A percentile compares a stretch with the other conserved stretches of the same genome.
These are phyloP conservation scores for Diphyllodes magnificus DNA, from an alignment of 2,113 vertebrate species.

Conservation along the genomic window DNA sequence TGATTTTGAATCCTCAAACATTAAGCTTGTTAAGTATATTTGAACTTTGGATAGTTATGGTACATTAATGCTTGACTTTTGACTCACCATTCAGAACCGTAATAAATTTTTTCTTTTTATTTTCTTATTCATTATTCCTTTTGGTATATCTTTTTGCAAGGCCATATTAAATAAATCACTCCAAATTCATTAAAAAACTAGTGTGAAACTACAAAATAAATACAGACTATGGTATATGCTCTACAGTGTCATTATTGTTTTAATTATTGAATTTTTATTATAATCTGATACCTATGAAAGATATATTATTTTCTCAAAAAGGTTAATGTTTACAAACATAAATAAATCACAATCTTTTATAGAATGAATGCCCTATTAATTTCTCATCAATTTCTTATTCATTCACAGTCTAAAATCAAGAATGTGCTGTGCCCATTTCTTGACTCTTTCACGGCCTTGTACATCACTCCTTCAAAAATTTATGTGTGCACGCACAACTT, in stretches of 20 bases:
- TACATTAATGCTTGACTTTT: background rate
- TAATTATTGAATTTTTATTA: background rate
- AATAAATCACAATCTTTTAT: background rate
- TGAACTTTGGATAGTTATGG: background rate
- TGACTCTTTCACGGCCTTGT: background rate
- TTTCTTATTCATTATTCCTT: background rate
- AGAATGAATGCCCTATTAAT: background rate
- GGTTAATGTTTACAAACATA: background rate
- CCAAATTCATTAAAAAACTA: background rate
- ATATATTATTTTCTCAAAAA: background rate
- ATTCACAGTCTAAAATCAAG: background rate
- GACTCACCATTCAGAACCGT: background rate
- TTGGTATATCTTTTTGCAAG: background rate
- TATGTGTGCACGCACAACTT: rapidly evolving
- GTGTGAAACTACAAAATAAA: background rate
- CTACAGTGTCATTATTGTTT: background rate
- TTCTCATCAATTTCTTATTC: background rate
- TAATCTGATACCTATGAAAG: background rate
- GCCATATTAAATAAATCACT: background rate
- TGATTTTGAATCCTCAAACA: background rate
- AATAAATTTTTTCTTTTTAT: background rate
- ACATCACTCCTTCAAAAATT: background rate
- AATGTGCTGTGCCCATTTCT: background rate
- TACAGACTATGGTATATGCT: background rate
- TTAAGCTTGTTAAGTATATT: background rate